Percentiles rank a stretch among this genome's conserved stretches.
Conservation (phyloP, 1,140 invertebrate genomes). For the Caenorhabditis remanei region DNA sequence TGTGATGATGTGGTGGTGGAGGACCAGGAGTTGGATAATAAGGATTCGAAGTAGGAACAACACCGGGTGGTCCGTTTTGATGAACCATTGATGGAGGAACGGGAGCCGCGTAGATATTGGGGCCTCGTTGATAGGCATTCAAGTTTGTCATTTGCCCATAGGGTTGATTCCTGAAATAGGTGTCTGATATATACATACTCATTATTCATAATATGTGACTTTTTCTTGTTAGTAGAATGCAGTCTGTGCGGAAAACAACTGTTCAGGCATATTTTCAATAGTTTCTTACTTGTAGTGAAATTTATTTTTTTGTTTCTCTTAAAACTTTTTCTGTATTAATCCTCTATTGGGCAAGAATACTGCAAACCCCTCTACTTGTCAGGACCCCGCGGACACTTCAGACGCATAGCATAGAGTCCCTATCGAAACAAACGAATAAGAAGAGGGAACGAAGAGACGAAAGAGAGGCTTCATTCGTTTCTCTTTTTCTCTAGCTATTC, state of each 20-base stretch:
- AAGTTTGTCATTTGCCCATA: slow-evolving; percentile 38
- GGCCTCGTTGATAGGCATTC: slow-evolving; percentile 44
- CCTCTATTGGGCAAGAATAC: not conserved
- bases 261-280: no score
- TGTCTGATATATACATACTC: not conserved
- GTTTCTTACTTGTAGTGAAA: no score
- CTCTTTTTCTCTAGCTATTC: slow-evolving; percentile 14
- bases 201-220: not conserved
- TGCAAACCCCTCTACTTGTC: not conserved
- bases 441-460: not conserved
- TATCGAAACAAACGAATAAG: slow-evolving; percentile 25
- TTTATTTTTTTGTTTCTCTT: no score
- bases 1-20: slow-evolving; percentile 36
- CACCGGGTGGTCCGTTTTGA: slow-evolving; percentile 36
- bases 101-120: not conserved
- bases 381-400: slow-evolving; percentile 20
- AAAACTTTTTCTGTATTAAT: not conserved
- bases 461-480: slow-evolving; percentile 47
- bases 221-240: no score
- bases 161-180: slow-evolving; percentile 23
- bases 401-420: slow-evolving; percentile 44
- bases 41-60: slow-evolving; percentile 38
- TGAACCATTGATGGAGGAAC: slow-evolving; percentile 17
- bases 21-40: slow-evolving; percentile 25
- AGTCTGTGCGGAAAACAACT: no score